Evolutionary conservation across 2,888 invertebrate species (phyloP), one percentile per base, ranked within the genome.

Genomic region (Orthosia incerta): DNA sequence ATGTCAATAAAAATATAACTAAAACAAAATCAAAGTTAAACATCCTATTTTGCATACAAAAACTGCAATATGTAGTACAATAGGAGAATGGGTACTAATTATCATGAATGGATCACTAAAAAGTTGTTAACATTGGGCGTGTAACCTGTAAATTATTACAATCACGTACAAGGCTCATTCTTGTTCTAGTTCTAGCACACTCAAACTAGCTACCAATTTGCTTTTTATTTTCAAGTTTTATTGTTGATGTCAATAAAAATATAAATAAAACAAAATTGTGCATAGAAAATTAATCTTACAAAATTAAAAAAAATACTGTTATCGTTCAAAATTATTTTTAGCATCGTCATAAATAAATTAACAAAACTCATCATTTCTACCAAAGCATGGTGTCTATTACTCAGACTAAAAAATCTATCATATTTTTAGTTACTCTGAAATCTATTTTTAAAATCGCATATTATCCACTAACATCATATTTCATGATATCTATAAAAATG

Each of bases 401-500:
- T 48, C 16, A 31, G 39, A 57, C 57, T 53, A 63, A 62, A 68
- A 39, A 62, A 79, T 78, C 31, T 56, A 67, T 62, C 39, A 16
- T 12, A 1, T 48, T 67, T 70, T 76, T 76, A 74, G 76, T 72
- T 70, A 63, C 53, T 9, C 13, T n/a, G 18, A 7, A 73, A 23
- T 62, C 16, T 51, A 57, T 76, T 74, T 74, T 53, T 46, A 55
- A 57, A 16, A 56, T 20, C 20, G 20, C 18, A 57, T 59, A 56
- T 69, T 72, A 70, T 69, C 9, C n/a, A 20, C 12, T 26, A 50
- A 15, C 13, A 62, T 65, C 51, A 59, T 78, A 39, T 68, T 68
- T 79, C 66, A 71, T 70, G 48, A 59, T 65, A 66, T 57, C 46
- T 4, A 74, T 76, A 55, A 72, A 84, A 76, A 13, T 71, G 62